phyloP scores from a whole-genome alignment of 1,140 invertebrate genomes.

The Heterodera carotae region DNA sequence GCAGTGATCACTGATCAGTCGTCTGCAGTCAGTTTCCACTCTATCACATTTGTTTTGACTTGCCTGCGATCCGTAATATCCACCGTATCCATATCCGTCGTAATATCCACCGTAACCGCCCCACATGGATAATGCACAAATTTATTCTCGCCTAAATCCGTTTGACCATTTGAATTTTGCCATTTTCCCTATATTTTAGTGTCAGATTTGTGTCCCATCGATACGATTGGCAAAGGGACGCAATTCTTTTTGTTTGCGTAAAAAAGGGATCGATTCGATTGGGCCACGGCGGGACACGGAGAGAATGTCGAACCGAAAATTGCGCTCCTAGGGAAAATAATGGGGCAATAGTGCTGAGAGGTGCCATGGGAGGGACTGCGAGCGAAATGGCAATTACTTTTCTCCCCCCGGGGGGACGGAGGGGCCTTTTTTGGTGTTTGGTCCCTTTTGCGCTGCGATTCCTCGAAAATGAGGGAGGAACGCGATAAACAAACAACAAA shows the following conservation, averaged over 20 bases:
- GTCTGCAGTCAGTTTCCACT: neutral
- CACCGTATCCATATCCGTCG: constrained; percentile 12
- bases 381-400: neutral
- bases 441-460: neutral
- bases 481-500: neutral
- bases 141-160: neutral
- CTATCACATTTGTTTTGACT: neutral
- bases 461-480: neutral
- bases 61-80: constrained; percentile 23
- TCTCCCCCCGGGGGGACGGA: too few relatives aligned
- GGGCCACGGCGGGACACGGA: too few relatives aligned
- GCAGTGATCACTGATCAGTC: too few relatives aligned
- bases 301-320: neutral
- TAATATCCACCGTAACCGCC: constrained; percentile 18
- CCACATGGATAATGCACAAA: constrained; percentile 14
- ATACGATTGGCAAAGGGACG: too few relatives aligned
- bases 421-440: neutral
- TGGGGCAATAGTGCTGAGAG: neutral
- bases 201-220: too few relatives aligned
- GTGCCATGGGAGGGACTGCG: too few relatives aligned
- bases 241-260: too few relatives aligned
- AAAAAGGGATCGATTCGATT: neutral
- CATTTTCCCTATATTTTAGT: too few relatives aligned
- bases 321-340: neutral
- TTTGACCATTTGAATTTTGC: neutral